phyloP scores from a whole-genome alignment of 2,888 invertebrate species.

The Anoplius nigerrimus region DNA sequence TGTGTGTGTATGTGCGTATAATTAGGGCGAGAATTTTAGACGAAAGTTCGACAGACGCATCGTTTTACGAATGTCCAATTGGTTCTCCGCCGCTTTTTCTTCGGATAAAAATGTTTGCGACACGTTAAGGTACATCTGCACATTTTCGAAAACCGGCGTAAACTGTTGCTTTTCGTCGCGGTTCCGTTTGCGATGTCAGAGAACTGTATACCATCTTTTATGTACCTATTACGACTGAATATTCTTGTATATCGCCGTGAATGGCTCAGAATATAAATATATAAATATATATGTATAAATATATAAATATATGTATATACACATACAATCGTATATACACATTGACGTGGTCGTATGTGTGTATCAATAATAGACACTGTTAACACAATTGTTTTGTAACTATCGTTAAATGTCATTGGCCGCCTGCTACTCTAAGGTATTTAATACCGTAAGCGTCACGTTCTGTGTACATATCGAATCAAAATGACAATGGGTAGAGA shows the following conservation, averaged over 20 bases:
- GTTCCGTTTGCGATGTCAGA: constrained; percentile 12
- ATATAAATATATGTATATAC: constrained; percentile 32
- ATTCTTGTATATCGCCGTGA: constrained; percentile 35
- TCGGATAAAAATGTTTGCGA: too few species aligned
- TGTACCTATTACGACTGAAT: constrained; percentile 52
- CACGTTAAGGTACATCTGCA: too few species aligned
- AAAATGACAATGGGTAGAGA: constrained; percentile 6
- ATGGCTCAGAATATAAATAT: constrained; percentile 18
- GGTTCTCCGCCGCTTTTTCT: too few species aligned
- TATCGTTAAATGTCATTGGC: constrained; percentile 55
- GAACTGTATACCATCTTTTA: constrained; percentile 31
- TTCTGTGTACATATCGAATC: constrained; percentile 52
- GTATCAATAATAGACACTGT: constrained; percentile 36
- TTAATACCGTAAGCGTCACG: not conserved
- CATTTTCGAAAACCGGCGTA: not conserved
- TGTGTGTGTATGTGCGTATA: too few species aligned
- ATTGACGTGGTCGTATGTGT: constrained; percentile 25
- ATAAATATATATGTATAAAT: constrained; percentile 32
- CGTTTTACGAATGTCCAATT: too few species aligned
- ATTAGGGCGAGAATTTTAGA: too few species aligned
- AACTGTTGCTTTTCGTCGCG: constrained; percentile 18
- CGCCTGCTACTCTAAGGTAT: constrained; percentile 37
- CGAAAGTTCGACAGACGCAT: too few species aligned
- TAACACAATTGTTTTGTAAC: constrained; percentile 49
- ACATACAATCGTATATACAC: constrained; percentile 23